Base-by-base conservation (phyloP, 2,888 invertebrate species). In the Caenorhabditis parvicauda region DNA sequence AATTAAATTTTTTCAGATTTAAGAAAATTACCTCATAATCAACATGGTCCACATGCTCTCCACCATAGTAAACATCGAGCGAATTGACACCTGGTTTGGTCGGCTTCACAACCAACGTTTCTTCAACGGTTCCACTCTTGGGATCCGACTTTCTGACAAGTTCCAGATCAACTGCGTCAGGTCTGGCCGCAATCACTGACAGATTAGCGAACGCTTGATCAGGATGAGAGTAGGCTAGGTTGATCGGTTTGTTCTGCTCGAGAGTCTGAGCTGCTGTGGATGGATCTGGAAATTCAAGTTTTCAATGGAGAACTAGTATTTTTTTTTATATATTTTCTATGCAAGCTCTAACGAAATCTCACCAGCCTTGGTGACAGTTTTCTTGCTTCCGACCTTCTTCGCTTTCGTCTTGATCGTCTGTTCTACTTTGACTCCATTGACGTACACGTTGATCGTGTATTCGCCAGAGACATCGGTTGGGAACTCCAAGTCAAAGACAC, bases 381-480 rank as follows among this genome's bases (percentile, higher is more conserved):
- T 52, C 25, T 56, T 49, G 37, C 53, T 52, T 17, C 56, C 58
- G 42, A 60, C 49, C 41, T 53, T 57, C 24, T 56, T 52, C 24
- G 59, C 64, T 1, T 28, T 22, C 21, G 57, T 42, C 24, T 43
- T 22, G 5, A 57, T 43, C 41, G 37, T 49, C 50, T 27, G 12
- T 12, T 57, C 42, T 2, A 64, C 54, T 35, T 48, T 32, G 12
- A 56, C 59, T 17, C 67, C 67, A 24, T 64, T 63, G 21, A 64
- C 41, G 22, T 53, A 61, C 21, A 64, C 44, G 9, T 50, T 45
- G 17, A 66, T 56, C 14, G 32, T 32, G 49, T 65, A 70, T 12
- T 58, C 59, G 5, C 67, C 65, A 9, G 64, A 55, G 49, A 59
- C 44, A 37, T 68, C 67, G 4, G 65, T 60, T n/a, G 50, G 44